These are phyloP conservation scores for Falco naumanni DNA, from an alignment of 2,797 vertebrate genomes.

Conservation along the genomic window DNA sequence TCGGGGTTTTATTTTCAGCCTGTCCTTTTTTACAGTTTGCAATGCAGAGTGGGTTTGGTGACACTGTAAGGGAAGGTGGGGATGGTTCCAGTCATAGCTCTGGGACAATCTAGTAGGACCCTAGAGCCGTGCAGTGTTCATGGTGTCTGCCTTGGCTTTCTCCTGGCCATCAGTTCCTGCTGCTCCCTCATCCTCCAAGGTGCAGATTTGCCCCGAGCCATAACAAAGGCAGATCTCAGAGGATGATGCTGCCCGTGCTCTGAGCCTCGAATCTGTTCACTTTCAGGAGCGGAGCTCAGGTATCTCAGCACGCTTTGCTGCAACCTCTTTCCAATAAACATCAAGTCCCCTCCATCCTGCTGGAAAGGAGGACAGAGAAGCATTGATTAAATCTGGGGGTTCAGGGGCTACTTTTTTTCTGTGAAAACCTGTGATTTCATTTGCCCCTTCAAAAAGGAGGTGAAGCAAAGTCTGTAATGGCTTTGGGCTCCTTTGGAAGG, in stretches of 20 bases:
- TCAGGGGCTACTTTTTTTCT: not conserved
- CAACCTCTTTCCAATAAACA: not conserved
- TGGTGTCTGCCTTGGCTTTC: not conserved
- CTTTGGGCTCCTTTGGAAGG: not conserved
- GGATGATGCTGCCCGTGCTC: not conserved
- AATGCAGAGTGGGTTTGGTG: not conserved
- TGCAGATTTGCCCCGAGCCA: not conserved
- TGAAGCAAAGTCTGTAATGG: not conserved
- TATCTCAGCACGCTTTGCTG: not conserved
- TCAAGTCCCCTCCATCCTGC: not conserved
- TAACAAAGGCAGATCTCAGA: not conserved
- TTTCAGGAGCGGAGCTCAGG: not conserved
- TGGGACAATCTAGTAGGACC: not conserved
- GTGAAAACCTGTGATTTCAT: not conserved
- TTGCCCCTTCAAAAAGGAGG: not conserved
- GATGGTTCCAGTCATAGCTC: not conserved
- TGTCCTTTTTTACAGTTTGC: not conserved
- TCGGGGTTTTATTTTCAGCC: not conserved
- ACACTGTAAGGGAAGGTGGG: not conserved
- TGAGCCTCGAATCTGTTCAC: not conserved
- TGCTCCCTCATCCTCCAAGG: not conserved
- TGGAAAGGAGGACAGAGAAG: not conserved
- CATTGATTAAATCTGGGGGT: accelerated
- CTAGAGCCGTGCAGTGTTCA: accelerated
- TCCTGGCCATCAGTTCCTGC: not conserved